Percentiles rank a stretch among this genome's conserved stretches.
phyloP scores from a whole-genome alignment of 2,888 invertebrate genomes.

The Lacanobia wlatinum region DNA sequence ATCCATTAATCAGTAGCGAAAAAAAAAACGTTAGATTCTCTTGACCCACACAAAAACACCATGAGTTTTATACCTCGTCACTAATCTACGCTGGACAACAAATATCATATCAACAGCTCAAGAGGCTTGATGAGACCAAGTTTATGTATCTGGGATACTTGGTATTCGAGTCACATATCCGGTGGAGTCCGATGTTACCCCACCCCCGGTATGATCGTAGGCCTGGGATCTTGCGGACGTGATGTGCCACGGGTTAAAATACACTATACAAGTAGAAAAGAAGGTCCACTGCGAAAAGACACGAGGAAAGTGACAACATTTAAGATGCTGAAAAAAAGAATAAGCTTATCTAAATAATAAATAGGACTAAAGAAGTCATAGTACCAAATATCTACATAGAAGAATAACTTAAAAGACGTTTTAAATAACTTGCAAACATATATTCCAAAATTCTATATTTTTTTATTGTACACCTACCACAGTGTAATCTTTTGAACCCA shows the following conservation, averaged over 20 bases:
- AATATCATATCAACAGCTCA: conserved; percentile 48
- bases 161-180: conserved; percentile 66
- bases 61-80: background rate
- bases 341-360: background rate
- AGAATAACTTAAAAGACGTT: background rate
- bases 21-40: too few species aligned
- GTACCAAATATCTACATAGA: background rate
- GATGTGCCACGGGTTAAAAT: conserved; percentile 56
- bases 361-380: background rate
- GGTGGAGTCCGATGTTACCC: conserved; percentile 55
- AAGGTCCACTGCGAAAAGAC: conserved; percentile 7
- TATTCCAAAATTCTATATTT: background rate
- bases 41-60: too few species aligned
- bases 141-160: conserved; percentile 42
- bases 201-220: conserved; percentile 66
- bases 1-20: too few species aligned
- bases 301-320: background rate
- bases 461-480: too few species aligned
- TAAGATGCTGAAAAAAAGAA: background rate
- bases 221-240: conserved; percentile 69
- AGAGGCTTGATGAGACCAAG: conserved; percentile 35
- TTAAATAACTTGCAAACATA: background rate
- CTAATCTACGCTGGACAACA: background rate
- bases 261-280: conserved; percentile 8
- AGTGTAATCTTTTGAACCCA: too few species aligned